phyloP scores from a whole-genome alignment of 2,113 vertebrate genomes.

The Nestor notabilis region DNA sequence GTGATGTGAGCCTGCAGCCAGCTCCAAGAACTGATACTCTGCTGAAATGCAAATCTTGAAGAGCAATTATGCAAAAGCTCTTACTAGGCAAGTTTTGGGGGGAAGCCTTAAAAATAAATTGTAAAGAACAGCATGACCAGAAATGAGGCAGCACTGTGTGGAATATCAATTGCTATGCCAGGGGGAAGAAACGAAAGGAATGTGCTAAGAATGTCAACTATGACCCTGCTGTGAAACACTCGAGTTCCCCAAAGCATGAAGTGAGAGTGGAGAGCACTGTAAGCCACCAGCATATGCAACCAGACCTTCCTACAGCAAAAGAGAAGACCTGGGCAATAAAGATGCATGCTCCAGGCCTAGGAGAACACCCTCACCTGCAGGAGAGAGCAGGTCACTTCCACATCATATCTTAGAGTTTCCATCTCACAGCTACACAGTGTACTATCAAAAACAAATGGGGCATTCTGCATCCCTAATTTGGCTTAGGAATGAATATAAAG shows the following conservation, averaged over 20 bases:
- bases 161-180: constrained; percentile 4
- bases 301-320: not conserved
- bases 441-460: not conserved
- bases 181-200: constrained; percentile 5
- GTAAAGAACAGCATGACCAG: constrained; percentile 28
- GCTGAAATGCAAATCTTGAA: constrained; percentile 39
- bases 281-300: not conserved
- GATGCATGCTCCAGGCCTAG: not conserved
- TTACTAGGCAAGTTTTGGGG: constrained; percentile 22
- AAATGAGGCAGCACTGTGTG: constrained; percentile 2
- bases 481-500: not conserved
- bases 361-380: not conserved
- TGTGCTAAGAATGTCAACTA: not conserved
- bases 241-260: not conserved
- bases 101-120: constrained; percentile 52
- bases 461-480: not conserved
- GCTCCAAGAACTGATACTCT: not conserved
- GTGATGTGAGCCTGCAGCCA: not conserved
- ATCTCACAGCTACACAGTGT: not conserved
- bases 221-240: not conserved
- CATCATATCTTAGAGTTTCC: not conserved
- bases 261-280: not conserved
- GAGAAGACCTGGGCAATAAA: not conserved
- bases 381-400: not conserved
- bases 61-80: constrained; percentile 35